Evolutionary conservation across 1,140 invertebrate species (phyloP).

Genomic region (Cheumatopsyche charites): DNA sequence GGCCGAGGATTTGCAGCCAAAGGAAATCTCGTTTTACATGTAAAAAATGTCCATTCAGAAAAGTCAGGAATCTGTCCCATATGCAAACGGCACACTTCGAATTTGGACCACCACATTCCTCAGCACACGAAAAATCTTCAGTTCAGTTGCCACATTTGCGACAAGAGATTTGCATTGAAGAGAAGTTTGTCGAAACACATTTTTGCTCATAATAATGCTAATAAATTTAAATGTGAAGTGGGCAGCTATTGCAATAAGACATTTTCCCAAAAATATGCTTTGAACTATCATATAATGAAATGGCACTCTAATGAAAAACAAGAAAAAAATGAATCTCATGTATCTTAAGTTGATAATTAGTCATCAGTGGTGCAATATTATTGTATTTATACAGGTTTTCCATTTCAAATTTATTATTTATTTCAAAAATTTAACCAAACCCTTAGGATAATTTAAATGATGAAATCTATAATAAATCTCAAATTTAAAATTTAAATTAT

Average conservation of each 20-base stretch:
- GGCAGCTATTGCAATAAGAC: constrained; percentile 29
- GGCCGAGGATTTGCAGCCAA: constrained; percentile 67
- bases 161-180: constrained; percentile 53
- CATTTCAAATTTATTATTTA: no score
- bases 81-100: constrained; percentile 63
- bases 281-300: constrained; percentile 45
- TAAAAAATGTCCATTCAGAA: constrained; percentile 41
- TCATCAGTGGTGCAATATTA: no score
- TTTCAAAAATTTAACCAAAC: no score
- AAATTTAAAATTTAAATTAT: not conserved
- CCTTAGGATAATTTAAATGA: no score
- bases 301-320: constrained; percentile 35
- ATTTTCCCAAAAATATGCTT: constrained; percentile 36
- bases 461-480: not conserved
- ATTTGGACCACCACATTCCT: constrained; percentile 73
- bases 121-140: constrained; percentile 75
- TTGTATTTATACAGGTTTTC: no score
- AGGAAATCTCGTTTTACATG: constrained; percentile 51
- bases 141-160: constrained; percentile 67
- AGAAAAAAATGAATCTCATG: constrained; percentile 7
- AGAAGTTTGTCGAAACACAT: constrained; percentile 61
- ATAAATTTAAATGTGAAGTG: constrained; percentile 33
- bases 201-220: constrained; percentile 57
- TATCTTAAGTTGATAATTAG: no score
- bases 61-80: constrained; percentile 52